phyloP scores from a whole-genome alignment of 2,888 invertebrate species.

The Oligia strigilis region DNA sequence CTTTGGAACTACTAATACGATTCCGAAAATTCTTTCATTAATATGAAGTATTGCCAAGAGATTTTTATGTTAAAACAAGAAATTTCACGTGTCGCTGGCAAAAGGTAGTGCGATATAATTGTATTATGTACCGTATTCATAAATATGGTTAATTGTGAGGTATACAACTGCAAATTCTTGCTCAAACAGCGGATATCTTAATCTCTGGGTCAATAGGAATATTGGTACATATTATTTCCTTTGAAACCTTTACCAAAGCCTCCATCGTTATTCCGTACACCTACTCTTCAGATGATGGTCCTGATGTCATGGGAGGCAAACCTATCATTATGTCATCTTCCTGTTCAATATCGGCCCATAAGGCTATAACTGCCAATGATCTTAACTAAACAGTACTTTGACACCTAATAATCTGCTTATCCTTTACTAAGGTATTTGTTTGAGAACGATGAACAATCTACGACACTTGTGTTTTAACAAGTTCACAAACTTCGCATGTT shows the following conservation, averaged over 20 bases:
- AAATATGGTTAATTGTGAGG: not conserved
- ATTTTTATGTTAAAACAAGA: no score
- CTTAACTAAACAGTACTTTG: slow-evolving; percentile 10
- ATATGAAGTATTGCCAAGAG: no score
- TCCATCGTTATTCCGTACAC: slow-evolving; percentile 7
- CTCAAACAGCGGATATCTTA: not conserved
- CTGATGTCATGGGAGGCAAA: slow-evolving; percentile 33
- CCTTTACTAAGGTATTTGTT: not conserved
- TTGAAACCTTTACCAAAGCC: not conserved
- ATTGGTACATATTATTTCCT: slow-evolving; percentile 11
- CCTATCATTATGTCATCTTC: slow-evolving; percentile 38
- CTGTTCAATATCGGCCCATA: slow-evolving; percentile 25
- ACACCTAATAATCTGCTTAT: slow-evolving; percentile 18
- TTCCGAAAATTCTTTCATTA: no score
- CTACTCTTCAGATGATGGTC: slow-evolving; percentile 3
- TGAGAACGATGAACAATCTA: not conserved
- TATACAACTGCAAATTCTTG: not conserved
- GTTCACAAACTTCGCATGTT: not conserved
- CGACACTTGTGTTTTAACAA: not conserved
- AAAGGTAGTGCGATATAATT: not conserved
- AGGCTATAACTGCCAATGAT: slow-evolving; percentile 1
- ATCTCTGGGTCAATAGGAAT: not conserved
- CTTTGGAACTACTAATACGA: no score
- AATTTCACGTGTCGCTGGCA: not conserved
- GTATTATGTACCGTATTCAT: not conserved